These are phyloP conservation scores for Siphlonurus alternatus DNA, from an alignment of 2,888 invertebrate species.

Conservation along the genomic window DNA sequence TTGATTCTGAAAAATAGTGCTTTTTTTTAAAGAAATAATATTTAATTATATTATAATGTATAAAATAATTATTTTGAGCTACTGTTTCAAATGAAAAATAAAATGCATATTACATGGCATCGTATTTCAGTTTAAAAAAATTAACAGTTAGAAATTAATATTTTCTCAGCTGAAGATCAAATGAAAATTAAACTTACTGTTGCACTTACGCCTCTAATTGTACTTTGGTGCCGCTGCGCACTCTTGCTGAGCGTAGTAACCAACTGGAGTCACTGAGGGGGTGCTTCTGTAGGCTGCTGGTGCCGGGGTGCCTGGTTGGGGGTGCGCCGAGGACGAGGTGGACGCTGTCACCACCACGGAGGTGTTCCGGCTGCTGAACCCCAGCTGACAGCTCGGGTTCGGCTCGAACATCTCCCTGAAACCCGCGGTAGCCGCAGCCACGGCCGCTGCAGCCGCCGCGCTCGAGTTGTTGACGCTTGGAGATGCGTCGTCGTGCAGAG, in stretches of 20 bases:
- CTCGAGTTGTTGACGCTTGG: conserved; percentile 17
- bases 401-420: conserved; percentile 25
- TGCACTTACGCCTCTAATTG: too few species aligned
- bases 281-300: conserved; percentile 30
- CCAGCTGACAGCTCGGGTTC: conserved; percentile 28
- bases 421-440: conserved; percentile 36
- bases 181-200: too few species aligned
- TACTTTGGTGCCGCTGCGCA: neutral
- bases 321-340: conserved; percentile 5
- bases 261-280: neutral
- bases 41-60: too few species aligned
- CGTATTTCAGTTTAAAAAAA: too few species aligned
- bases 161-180: too few species aligned
- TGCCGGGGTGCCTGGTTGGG: conserved; percentile 22
- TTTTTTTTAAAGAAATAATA: too few species aligned
- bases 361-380: conserved; percentile 18
- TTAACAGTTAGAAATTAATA: too few species aligned
- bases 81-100: too few species aligned
- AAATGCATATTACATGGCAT: too few species aligned
- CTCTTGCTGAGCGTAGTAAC: neutral
- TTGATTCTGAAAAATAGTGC: too few species aligned
- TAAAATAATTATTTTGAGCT: too few species aligned
- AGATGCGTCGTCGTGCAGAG: conserved; percentile 1
- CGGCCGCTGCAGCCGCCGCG: conserved; percentile 23
- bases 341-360: conserved; percentile 6